Evolutionary conservation across 2,888 invertebrate genomes (phyloP), one percentile per base, ranked within the genome.

Genomic region (Platycnemis pennipes): DNA sequence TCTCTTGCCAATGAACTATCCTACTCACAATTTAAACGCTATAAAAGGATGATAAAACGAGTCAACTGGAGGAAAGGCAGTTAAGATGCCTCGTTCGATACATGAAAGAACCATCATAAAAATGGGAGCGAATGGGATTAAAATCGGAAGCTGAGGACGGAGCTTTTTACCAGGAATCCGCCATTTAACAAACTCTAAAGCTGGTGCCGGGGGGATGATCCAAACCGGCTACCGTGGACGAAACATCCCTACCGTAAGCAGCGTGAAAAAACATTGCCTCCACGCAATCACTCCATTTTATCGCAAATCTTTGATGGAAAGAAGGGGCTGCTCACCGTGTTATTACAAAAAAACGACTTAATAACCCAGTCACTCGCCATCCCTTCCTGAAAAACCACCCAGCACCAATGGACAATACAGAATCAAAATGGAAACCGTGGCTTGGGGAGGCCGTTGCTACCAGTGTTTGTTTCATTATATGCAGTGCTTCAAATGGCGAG

Each of bases 11-110:
- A 26, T 46, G 87, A 87, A n/a, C 45, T 87, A 87, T 46, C 45
- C 8, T 46, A 11, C 87, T 46, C n/a, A 46, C 87, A 46, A 87
- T 87, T 87, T 87, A 46, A 46, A n/a, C 46, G 13, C 87, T 44
- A 46, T 87, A 87, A 87, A n/a, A 26, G 87, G 46, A 87, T 45
- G 45, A 46, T 87, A 87, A 87, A 87, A 44, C 46, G 46, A 77
- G 77, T 31, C 87, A 44, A 11, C 87, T 2, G 46, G 26, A 87
- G 46, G n/a, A 87, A 45, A 87, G 22, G n/a, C 26, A 11, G n/a
- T 87, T 45, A 87, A n/a, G 46, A 46, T 44, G 44, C 45, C 87
- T 87, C 87, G 87, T 45, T 87, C 44, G 46, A 87, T 46, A 37
- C 77, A 77, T n/a, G 45, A 46, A 87, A 45, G 46, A 87, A 8